Evolutionary conservation across 2,888 invertebrate species (phyloP).

Genomic region (Caenorhabditis macrosperma): DNA sequence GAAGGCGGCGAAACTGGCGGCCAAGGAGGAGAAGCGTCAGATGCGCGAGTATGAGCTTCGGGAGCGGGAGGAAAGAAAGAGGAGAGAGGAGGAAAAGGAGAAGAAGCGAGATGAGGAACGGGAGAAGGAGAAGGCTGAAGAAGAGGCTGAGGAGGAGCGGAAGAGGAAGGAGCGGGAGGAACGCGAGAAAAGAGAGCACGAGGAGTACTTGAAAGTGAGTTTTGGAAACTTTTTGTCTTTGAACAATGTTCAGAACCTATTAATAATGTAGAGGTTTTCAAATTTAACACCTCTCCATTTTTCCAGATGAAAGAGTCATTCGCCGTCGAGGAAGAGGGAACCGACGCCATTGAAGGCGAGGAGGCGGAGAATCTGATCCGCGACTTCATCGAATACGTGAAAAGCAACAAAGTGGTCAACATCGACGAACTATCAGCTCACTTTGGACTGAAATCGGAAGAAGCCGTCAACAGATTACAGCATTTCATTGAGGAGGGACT

Average conservation of each 20-base stretch:
- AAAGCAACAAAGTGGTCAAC: slow-evolving; percentile 78
- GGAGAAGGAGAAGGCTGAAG: slow-evolving; percentile 64
- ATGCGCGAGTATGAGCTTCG: slow-evolving; percentile 76
- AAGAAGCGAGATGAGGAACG: slow-evolving; percentile 72
- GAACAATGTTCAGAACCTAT: no score
- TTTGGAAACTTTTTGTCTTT: no score
- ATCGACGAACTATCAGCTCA: slow-evolving; percentile 79
- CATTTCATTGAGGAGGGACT: slow-evolving; percentile 88
- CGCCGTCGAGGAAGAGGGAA: slow-evolving; percentile 78
- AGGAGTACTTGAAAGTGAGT: slow-evolving; percentile 77
- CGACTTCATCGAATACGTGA: slow-evolving; percentile 76
- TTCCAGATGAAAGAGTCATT: slow-evolving; percentile 79
- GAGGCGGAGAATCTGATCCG: slow-evolving; percentile 76
- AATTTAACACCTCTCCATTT: no score
- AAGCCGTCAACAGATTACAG: slow-evolving; percentile 86
- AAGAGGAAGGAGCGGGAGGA: slow-evolving; percentile 75
- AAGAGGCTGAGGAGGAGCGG: slow-evolving; percentile 71
- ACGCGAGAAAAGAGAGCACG: slow-evolving; percentile 74
- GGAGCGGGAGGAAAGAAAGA: slow-evolving; percentile 78
- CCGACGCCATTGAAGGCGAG: slow-evolving; percentile 75
- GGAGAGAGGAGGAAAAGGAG: slow-evolving; percentile 73
- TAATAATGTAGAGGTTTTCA: no score
- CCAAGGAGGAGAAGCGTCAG: slow-evolving; percentile 77
- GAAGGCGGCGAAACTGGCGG: slow-evolving; percentile 79
- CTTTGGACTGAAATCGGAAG: slow-evolving; percentile 79